Conservation (phyloP, 2,888 invertebrate genomes). For the Volucella inanis region DNA sequence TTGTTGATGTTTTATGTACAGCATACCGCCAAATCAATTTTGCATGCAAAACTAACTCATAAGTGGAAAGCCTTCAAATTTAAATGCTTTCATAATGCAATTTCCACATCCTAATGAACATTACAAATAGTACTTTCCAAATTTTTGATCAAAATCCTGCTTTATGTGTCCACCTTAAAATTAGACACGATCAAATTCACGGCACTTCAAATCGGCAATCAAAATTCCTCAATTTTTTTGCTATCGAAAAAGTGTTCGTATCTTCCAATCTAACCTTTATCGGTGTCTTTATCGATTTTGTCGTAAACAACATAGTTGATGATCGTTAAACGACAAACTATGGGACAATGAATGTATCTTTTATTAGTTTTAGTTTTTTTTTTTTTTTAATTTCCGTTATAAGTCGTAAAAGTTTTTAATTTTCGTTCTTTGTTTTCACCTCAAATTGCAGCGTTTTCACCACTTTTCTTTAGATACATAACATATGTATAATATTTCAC, state of each 20-base stretch:
- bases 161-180: too few relatives aligned
- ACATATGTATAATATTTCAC: neutral
- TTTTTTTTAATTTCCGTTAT: neutral
- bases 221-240: neutral
- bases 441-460: constrained; percentile 11
- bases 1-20: too few relatives aligned
- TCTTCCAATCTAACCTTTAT: neutral
- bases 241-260: neutral
- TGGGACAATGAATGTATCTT: neutral
- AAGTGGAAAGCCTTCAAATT: too few relatives aligned
- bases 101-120: too few relatives aligned
- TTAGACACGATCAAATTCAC: neutral
- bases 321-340: constrained; percentile 16
- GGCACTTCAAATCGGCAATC: neutral
- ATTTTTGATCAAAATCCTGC: too few relatives aligned
- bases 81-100: too few relatives aligned
- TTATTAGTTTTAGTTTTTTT: neutral
- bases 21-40: too few relatives aligned
- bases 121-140: too few relatives aligned
- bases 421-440: constrained; percentile 14
- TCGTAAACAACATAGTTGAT: constrained; percentile 12
- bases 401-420: constrained; percentile 3
- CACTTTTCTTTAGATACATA: neutral
- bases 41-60: too few relatives aligned
- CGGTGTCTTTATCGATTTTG: neutral